Base-by-base conservation (phyloP, 2,888 invertebrate genomes). In the Melinaea marsaeus region DNA sequence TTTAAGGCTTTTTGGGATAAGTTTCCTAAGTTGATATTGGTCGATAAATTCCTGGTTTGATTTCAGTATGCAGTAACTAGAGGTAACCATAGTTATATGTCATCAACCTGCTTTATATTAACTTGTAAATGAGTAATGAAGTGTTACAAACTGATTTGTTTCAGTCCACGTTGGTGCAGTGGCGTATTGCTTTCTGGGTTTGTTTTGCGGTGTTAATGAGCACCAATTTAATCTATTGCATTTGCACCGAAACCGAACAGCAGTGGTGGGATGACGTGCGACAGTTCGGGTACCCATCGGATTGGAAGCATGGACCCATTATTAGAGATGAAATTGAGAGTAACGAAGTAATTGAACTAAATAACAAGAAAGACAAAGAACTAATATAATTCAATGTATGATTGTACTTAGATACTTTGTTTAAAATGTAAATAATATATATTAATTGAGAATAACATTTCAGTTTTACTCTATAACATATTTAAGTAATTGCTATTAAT, bases 181-280 rank as follows among this genome's bases (percentile, higher is more conserved):
- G 72, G 94, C 83, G 92, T 32, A 74, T 85, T 1, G 94, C 94
- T 0, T 94, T 94, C 74, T 93, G 94, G 92, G 92, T 94, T 56
- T 91, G 93, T 13, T 86, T 93, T 37, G 90, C 70, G 0, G 90
- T 94, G 4, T 91, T 94, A 65, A 67, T 91, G 4, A 70, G 86
- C 0, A 92, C 93, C 0, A 93, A 93, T 72, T 57, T 92, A 0
- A 80, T 93, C 3, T 94, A 92, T 74, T 74, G 92, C 0, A 46
- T 92, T 2, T 93, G 87, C 72, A 93, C 92, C 0, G 92, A 92
- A 63, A 94, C 92, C 0, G 92, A 93, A 56, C 90, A 92, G 13
- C 92, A 94, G 69, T 86, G 89, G 66, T 94, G 94, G 94, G 93
- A 94, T 74, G 86, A 92, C 61, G 85, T 89, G 0, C 76, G 84